Evolutionary conservation across 1,140 invertebrate species (phyloP).

Genomic region (Drosophila arawakana): DNA sequence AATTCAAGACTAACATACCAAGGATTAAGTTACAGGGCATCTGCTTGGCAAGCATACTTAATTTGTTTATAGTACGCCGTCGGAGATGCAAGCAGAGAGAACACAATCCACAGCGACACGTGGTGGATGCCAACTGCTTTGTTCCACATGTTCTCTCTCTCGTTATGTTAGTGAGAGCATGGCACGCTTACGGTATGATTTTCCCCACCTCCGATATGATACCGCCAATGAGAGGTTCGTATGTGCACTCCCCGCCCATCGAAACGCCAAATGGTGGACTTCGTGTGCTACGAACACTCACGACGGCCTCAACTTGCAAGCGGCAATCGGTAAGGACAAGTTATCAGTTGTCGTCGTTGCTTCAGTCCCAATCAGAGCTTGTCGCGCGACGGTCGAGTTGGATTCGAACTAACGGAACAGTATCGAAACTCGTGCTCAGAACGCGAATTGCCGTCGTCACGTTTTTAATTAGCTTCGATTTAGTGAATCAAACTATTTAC

Average conservation of each 20-base stretch:
- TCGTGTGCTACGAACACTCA: slow-evolving; percentile 23
- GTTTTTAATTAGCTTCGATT: slow-evolving; percentile 20
- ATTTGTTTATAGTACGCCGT: not conserved
- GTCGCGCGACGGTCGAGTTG: slow-evolving; percentile 44
- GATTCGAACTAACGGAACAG: slow-evolving; percentile 2
- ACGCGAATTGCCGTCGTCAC: slow-evolving; percentile 28
- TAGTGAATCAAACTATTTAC: not conserved
- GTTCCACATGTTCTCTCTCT: slow-evolving; percentile 3
- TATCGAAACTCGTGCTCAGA: slow-evolving; percentile 7
- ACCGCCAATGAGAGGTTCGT: slow-evolving; percentile 43
- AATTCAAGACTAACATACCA: no score
- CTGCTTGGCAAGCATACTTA: not conserved
- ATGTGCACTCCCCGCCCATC: slow-evolving; percentile 40
- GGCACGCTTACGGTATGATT: slow-evolving; percentile 26
- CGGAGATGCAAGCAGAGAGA: not conserved
- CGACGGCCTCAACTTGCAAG: slow-evolving; percentile 18
- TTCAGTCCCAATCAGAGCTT: slow-evolving; percentile 55
- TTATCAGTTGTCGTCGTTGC: slow-evolving; percentile 33
- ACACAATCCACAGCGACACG: slow-evolving; percentile 41
- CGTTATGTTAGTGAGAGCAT: not conserved
- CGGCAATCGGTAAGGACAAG: slow-evolving; percentile 5
- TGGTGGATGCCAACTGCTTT: slow-evolving; percentile 41
- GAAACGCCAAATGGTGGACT: slow-evolving; percentile 18
- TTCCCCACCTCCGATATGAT: slow-evolving; percentile 39
- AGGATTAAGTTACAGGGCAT: not conserved